Percentiles rank a stretch among this genome's conserved stretches.
Evolutionary conservation across 2,113 vertebrate species (phyloP).

Genomic region (Chaetodon auriga): DNA sequence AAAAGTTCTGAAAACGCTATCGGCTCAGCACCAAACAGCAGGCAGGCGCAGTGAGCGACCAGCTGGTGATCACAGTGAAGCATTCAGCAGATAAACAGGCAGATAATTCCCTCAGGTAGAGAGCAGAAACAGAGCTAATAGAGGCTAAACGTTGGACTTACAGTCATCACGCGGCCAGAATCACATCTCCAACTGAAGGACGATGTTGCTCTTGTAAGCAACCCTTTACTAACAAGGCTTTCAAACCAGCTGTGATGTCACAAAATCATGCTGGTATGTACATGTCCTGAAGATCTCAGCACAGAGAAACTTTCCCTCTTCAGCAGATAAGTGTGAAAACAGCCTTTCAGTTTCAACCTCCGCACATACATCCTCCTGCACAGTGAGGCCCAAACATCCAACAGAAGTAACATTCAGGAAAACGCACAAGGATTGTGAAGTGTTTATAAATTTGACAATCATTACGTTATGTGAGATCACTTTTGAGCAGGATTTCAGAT

Average conservation of each 20-base stretch:
- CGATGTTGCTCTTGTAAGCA: not conserved
- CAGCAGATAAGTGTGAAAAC: no score
- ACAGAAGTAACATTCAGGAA: not conserved
- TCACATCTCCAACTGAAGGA: not conserved
- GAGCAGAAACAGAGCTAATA: no score
- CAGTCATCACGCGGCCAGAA: not conserved
- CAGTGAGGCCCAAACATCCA: no score
- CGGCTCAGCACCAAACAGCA: not conserved
- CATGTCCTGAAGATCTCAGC: no score
- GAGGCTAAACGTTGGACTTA: no score
- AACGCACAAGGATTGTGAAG: not conserved
- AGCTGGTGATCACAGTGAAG: not conserved
- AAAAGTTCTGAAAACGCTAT: not conserved
- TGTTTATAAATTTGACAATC: not conserved
- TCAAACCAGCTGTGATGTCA: not conserved
- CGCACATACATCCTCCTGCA: no score
- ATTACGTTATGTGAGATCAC: not conserved
- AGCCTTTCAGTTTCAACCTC: no score
- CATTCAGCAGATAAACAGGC: not conserved
- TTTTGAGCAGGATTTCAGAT: conserved; percentile 4
- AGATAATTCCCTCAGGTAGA: no score
- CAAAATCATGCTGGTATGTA: no score
- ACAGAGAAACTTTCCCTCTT: no score
- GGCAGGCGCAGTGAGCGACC: no score
- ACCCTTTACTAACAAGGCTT: not conserved